Base-by-base conservation (phyloP, 2,797 vertebrate species). In the Melanogrammus aeglefinus region DNA sequence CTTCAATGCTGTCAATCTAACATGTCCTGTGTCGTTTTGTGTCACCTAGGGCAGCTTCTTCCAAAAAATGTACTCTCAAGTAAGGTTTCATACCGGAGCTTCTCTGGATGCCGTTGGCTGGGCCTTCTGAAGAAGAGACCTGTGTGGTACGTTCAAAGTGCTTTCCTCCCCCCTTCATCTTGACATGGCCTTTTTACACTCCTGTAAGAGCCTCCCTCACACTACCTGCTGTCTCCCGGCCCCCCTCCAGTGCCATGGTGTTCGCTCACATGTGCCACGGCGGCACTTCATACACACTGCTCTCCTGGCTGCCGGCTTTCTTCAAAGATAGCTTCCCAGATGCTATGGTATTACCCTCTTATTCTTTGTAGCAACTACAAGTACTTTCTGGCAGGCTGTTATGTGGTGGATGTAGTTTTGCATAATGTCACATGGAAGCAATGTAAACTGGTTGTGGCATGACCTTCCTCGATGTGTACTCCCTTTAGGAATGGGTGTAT, bases 281-380 rank as follows among this genome's bases (percentile, higher is more conserved):
- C 76, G 94, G 96, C 87, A 94, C 95, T 0, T 93, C 92, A 75
- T 96, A 96, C 91, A 94, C 94, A 0, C 89, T 99, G 21, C 88
- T 99, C 39, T 99, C 96, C 77, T 99, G 97, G 97, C 81, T 98
- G 79, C 97, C 97, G 0, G 97, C 96, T 1, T 99, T 95, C 92
- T 99, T 99, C 44, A 94, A 95, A 81, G 97, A 98, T 77, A 94
- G 93, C 0, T 98, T 95, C 88, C 96, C 96, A 0, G 85, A 95
- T 0, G 93, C 95, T 1, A 92, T 93, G 95, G 97, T 98, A 85
- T 84, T 91, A 33, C 3, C 41, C 51, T 27, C 18, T 24, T 76
- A 3, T n/a, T 75, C 24, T 41, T 57, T 71, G 66, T 70, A 21
- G 47, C 18, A 57, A 24, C 57, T 2, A 2, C 7, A 24, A 2